Evolutionary conservation across 1,140 invertebrate genomes (phyloP).

Genomic region (Aporrectodea caliginosa): DNA sequence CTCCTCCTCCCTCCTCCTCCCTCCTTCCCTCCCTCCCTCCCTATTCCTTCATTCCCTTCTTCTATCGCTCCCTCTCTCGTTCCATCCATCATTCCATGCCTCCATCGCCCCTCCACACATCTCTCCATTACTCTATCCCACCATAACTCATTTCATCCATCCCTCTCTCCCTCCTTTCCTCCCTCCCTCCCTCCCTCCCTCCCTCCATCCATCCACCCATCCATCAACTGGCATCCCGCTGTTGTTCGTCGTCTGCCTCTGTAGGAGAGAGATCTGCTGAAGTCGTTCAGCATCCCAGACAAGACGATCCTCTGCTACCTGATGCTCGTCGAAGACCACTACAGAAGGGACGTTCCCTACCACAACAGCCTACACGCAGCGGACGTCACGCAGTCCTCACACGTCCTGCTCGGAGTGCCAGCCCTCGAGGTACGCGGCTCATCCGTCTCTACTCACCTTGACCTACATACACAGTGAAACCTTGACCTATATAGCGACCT

Average conservation of each 20-base stretch:
- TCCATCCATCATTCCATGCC: too few relatives aligned
- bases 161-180: not conserved
- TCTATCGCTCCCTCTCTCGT: too few relatives aligned
- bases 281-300: constrained; percentile 88
- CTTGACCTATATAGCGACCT: not conserved
- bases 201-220: not conserved
- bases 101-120: too few relatives aligned
- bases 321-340: constrained; percentile 96
- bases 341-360: constrained; percentile 63
- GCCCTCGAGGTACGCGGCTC: constrained; percentile 71
- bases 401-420: constrained; percentile 70
- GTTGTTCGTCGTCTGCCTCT: constrained; percentile 38
- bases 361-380: constrained; percentile 60
- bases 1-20: too few relatives aligned
- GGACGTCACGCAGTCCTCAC: constrained; percentile 59
- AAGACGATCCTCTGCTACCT: constrained; percentile 92
- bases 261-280: constrained; percentile 81
- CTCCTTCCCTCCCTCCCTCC: too few relatives aligned
- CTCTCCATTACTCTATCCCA: too few relatives aligned
- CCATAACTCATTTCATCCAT: not conserved
- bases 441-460: not conserved
- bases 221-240: not conserved
- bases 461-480: not conserved
- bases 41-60: too few relatives aligned
- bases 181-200: not conserved